Base-by-base conservation (phyloP, 1,140 invertebrate species). In the Kradibia gibbosae region DNA sequence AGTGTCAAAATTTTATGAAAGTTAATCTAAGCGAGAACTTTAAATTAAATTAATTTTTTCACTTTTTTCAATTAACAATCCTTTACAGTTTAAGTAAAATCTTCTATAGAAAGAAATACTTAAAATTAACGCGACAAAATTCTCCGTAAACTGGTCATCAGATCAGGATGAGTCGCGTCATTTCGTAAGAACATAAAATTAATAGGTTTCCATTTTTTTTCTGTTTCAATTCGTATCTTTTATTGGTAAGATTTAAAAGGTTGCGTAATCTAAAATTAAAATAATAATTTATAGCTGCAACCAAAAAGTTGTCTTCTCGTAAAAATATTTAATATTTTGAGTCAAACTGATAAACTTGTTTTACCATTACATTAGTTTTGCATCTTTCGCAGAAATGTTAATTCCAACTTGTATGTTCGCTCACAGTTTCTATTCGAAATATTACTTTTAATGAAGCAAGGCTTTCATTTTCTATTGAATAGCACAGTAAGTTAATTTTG, bases 111-210 rank as follows among this genome's bases (percentile, higher is more conserved):
- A n/a, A n/a, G n/a, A n/a, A n/a, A n/a, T n/a, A n/a, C n/a, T n/a
- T n/a, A n/a, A 20, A 34, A n/a, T 65, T 36, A 17, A 65, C 13
- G 15, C 15, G 22, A 1, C 34, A 65, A 20, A 11, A 65, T 3
- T 65, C 10, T 65, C 4, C 3, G 4, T 25, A 75, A 45, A 62
- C 22, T 83, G 83, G 71, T 70, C 81, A 79, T 80, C 83, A 84
- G 85, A 86, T 86, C 73, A 55, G 60, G 84, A 86, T 78, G 85
- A 86, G 55, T 62, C 71, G 34, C 50, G 80, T 82, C 77, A 85
- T 86, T 86, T 87, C 84, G 82, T 55, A 84, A 84, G 60, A 78
- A 62, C 73, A 84, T 85, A 84, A 84, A 85, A 86, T 84, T 81
- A 84, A 55, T 48, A n/a, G 50, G 39, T 3, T 78, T 76, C 11